A percentile compares a stretch with the other conserved stretches of the same genome.
Conservation (phyloP, 1,140 invertebrate genomes). For the Leptinotarsa lineolata region DNA sequence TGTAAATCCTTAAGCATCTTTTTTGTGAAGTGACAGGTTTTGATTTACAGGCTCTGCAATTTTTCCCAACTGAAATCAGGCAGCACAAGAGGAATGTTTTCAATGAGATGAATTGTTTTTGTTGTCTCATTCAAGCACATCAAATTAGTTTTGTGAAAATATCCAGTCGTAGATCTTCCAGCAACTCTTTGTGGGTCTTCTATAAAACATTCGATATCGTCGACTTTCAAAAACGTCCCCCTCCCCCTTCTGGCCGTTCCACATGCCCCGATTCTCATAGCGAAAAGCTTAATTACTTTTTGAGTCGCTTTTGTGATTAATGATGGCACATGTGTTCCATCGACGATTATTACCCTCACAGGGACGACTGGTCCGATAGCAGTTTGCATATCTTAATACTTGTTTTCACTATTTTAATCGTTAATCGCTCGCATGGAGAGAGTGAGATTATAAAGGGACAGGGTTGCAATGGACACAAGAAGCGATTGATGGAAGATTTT, state of each 20-base stretch:
- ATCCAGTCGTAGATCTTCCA: too few relatives aligned
- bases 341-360: conserved; percentile 12
- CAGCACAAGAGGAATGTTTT: too few relatives aligned
- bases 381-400: conserved; percentile 25
- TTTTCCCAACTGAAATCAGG: too few relatives aligned
- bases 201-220: too few relatives aligned
- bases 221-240: neutral
- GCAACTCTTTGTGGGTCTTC: too few relatives aligned
- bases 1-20: too few relatives aligned
- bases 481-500: too few relatives aligned
- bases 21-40: too few relatives aligned
- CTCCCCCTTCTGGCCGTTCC: neutral
- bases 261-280: neutral
- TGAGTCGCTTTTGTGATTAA: conserved; percentile 11
- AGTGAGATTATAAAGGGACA: neutral
- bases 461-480: neutral
- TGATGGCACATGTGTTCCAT: conserved; percentile 20
- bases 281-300: conserved; percentile 21
- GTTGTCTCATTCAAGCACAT: too few relatives aligned
- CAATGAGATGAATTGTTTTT: too few relatives aligned
- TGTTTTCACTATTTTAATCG: conserved; percentile 26
- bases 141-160: too few relatives aligned
- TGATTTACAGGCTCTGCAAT: too few relatives aligned
- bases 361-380: neutral
- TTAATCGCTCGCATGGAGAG: neutral